Conservation (phyloP, 2,113 vertebrate species). For the Corythoichthys intestinalis region DNA sequence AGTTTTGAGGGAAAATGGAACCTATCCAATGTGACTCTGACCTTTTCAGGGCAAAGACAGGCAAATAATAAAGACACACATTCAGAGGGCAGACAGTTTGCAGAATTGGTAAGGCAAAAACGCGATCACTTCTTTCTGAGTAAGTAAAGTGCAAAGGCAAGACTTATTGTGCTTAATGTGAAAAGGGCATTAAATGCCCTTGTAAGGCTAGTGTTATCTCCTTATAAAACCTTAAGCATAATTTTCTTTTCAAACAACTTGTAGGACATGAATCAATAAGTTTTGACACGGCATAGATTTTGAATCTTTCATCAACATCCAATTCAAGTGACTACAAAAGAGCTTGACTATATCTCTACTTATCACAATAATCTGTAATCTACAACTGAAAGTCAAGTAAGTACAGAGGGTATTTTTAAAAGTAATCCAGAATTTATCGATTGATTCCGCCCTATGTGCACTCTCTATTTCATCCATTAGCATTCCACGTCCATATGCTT, state of each 20-base stretch:
- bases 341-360: slow-evolving; percentile 32
- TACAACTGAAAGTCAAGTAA: slow-evolving; percentile 55
- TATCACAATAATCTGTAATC: slow-evolving; percentile 34
- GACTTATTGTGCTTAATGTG: neutral
- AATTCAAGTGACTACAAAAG: slow-evolving; percentile 33
- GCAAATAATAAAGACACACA: slow-evolving; percentile 7
- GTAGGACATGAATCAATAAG: slow-evolving; percentile 6
- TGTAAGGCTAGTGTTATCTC: neutral
- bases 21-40: too few relatives aligned
- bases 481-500: too few relatives aligned
- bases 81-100: slow-evolving; percentile 15
- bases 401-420: slow-evolving; percentile 48
- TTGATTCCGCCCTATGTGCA: slow-evolving; percentile 43
- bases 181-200: neutral
- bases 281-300: slow-evolving; percentile 15
- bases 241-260: neutral
- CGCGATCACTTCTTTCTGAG: slow-evolving; percentile 13
- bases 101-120: slow-evolving; percentile 13
- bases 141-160: neutral
- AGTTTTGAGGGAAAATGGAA: neutral
- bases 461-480: neutral
- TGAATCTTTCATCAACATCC: slow-evolving; percentile 20
- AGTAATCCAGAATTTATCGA: slow-evolving; percentile 47
- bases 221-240: neutral
- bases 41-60: too few relatives aligned